Base-by-base conservation (phyloP, 2,113 vertebrate genomes). In the Microtus pennsylvanicus region DNA sequence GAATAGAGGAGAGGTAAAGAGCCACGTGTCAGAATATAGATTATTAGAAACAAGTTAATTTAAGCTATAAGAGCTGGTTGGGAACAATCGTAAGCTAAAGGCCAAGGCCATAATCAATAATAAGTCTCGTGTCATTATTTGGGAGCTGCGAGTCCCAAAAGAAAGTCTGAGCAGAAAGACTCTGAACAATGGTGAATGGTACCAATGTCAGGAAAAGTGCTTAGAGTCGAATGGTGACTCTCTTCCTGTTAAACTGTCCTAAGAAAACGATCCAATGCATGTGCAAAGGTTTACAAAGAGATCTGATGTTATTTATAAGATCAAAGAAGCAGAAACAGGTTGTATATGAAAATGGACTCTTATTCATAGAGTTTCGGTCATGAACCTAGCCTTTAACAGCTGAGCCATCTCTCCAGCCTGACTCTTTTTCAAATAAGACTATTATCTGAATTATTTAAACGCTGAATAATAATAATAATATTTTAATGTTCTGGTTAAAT, bases 211-310 rank as follows among this genome's bases (percentile, higher is more conserved):
- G 74, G 72, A 80, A 90, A 89, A 82, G 26, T 5, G n/a, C 30
- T 45, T 55, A 21, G 30, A 42, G 77, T 58, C 22, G 4, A 1
- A 4, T 75, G 28, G 38, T 33, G 24, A 11, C 63, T 45, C 69
- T 28, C 33, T 58, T 93, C 9, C 81, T 58, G 42, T 61, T 72
- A 26, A 94, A 94, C 76, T 90, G 47, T 65, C 63, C 33, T 87
- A 35, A 74, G 78, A 90, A 90, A 83, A 70, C 89, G 4, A 75
- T n/a, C n/a, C 33, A 35, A 81, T 58, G 94, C 38, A 72, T 21
- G 76, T 80, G 85, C 42, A 93, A 93, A 87, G 42, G 58, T 30
- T 81, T 80, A 81, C 55, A 93, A 94, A 74, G 47, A 92, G 47
- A 92, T 70, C 5, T 7, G 63, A 50, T 47, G 30, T 63, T 78